Evolutionary conservation across 2,113 vertebrate species (phyloP), one percentile per base, ranked within the genome.

Genomic region (Parus major): DNA sequence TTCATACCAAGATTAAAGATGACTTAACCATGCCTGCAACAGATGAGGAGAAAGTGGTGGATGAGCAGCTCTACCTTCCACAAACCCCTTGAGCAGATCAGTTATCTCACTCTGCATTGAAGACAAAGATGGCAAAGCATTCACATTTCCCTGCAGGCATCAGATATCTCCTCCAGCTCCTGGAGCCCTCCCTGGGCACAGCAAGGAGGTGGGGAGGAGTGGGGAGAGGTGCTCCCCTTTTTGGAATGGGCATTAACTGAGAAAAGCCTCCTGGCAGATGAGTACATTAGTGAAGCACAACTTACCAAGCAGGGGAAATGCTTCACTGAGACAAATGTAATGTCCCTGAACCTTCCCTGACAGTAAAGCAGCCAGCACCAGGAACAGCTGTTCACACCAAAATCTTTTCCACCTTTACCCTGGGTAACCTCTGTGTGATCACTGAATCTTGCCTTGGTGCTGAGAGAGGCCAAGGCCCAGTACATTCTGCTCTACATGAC

Each of bases 321-420:
- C 44, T 92, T 96, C 77, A 56, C 65, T 71, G 70, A 94, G 44
- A 92, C 42, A 92, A 90, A 93, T 88, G 46, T 35, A 68, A 57
- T 61, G 77, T 88, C 81, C 59, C 76, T 57, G 55, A 95, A 91
- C 47, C 73, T 66, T 84, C 41, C 33, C 78, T 12, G 46, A 72
- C 75, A 90, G 55, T 8, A 46, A 90, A 82, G 60, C 14, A 93
- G 90, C 64, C 82, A 82, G 76, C 65, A 94, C 15, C 59, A 90
- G 76, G 35, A 88, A 61, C 82, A 94, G 82, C 55, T 95, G 86
- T 75, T 96, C 78, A 76, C 36, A 96, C 79, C n/a, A 68, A 36
- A 55, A 41, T 50, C 27, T 91, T 92, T 75, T 78, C 59, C 46
- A 84, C 83, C 57, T 93, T 97, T 92, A 92, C 96, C 95, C 89